Evolutionary conservation across 1,140 invertebrate species (phyloP).

Genomic region (Drosophila watanabei): DNA sequence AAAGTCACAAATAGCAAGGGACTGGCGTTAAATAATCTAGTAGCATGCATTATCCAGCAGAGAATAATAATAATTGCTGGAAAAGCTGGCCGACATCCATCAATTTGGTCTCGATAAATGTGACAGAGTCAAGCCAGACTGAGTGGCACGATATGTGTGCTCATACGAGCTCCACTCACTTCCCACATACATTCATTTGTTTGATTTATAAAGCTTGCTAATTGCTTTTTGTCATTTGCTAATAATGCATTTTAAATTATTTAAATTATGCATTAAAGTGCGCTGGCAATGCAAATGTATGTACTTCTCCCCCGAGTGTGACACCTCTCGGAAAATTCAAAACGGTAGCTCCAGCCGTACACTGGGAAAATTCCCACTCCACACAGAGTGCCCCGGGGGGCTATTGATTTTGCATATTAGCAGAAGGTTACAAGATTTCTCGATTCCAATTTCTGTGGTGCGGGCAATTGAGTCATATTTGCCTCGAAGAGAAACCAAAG

Average conservation of each 20-base stretch:
- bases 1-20: background rate
- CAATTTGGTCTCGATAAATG: slow-evolving; percentile 10
- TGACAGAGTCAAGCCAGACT: slow-evolving; percentile 12
- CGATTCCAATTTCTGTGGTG: slow-evolving; percentile 48
- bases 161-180: slow-evolving; percentile 12
- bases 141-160: background rate
- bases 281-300: slow-evolving; percentile 2
- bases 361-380: slow-evolving; percentile 9
- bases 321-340: slow-evolving; percentile 21
- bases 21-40: slow-evolving; percentile 7
- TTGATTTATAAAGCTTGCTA: slow-evolving; percentile 64
- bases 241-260: slow-evolving; percentile 53
- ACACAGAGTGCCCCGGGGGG: background rate
- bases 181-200: slow-evolving; percentile 22
- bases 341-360: slow-evolving; percentile 16
- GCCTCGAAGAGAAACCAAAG: slow-evolving; percentile 6
- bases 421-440: slow-evolving; percentile 61
- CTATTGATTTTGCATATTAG: slow-evolving; percentile 71
- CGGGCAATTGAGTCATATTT: slow-evolving; percentile 63
- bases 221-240: slow-evolving; percentile 65
- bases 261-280: slow-evolving; percentile 52
- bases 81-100: slow-evolving; percentile 3
- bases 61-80: slow-evolving; percentile 3
- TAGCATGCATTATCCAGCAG: slow-evolving; percentile 15
- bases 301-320: slow-evolving; percentile 13